Evolutionary conservation across 2,888 invertebrate species (phyloP), one percentile per base, ranked within the genome.

Genomic region (Tigriopus californicus): DNA sequence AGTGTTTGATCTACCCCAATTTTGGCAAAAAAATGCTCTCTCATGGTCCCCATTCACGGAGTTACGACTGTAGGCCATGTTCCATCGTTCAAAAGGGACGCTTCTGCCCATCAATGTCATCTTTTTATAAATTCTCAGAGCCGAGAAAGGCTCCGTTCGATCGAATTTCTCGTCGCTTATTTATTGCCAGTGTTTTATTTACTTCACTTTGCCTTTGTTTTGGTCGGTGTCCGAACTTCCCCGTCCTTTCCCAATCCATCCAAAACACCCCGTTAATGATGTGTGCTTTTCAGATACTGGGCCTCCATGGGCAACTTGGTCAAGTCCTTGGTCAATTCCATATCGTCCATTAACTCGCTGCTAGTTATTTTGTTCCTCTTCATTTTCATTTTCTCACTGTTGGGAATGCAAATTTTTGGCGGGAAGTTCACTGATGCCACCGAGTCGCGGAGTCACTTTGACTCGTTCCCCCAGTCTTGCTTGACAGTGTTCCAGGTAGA

Each of bases 321-420:
- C 61, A 76, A 77, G 20, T 78, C 78, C 8, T 70, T 79, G 65
- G 69, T 79, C 64, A 78, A 78, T 70, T 76, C 77, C 64, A 75
- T 79, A 70, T 72, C 77, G 56, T 78, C 79, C 60, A 78, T 79
- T 66, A 76, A 76, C 66, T 77, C 77, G 63, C 71, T 79, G 60
- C 70, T 80, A 67, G 69, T 77, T 63, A 72, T 79, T 59, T 72
- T 78, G 62, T 78, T 77, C 68, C 71, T 78, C 60, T 78, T 79
- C 69, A 78, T 79, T 65, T 76, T 79, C 64, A 78, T 79, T 64
- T 79, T 77, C 67, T 76, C 78, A 60, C 67, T 78, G 64, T 70
- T 78, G 25, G 78, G 78, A 51, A 79, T 79, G 77, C 78, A 79
- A 68, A 69, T 79, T 49, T 78, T 78, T 68, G 78, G 78, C 52